Percentiles rank a stretch among this genome's conserved stretches.
These are phyloP conservation scores for Aplocera efformata DNA, from an alignment of 2,888 invertebrate species.

Conservation along the genomic window DNA sequence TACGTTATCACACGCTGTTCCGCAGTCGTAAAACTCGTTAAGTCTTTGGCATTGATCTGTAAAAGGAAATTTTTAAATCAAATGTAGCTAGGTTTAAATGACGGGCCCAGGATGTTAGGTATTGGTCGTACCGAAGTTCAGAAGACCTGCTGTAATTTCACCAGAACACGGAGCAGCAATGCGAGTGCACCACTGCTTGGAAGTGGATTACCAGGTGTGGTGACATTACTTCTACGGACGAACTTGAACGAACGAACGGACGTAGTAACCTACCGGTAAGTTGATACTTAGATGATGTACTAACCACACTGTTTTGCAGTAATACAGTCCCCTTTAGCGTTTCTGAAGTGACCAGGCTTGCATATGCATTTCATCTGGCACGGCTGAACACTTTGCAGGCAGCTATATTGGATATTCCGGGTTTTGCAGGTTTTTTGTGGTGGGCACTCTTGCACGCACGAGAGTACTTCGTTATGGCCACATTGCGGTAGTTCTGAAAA, in stretches of 20 bases:
- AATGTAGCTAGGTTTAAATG: too few relatives aligned
- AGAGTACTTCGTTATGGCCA: conserved; percentile 30
- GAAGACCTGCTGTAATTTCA: too few relatives aligned
- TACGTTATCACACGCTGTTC: conserved; percentile 38
- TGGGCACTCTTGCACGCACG: conserved; percentile 35
- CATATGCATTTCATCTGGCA: conserved; percentile 43
- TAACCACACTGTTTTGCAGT: conserved; percentile 39
- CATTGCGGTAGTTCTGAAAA: conserved; percentile 30
- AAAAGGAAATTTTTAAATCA: conserved; percentile 5
- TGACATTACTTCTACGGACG: too few relatives aligned
- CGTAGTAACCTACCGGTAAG: too few relatives aligned
- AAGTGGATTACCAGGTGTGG: too few relatives aligned
- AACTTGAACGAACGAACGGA: too few relatives aligned
- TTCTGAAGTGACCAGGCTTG: conserved; percentile 36
- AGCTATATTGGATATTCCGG: conserved; percentile 30
- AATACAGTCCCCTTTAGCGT: conserved; percentile 38
- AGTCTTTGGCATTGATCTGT: conserved; percentile 30
- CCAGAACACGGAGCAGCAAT: too few relatives aligned
- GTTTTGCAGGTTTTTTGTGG: conserved; percentile 40
- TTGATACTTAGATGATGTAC: too few relatives aligned
- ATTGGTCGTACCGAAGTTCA: too few relatives aligned
- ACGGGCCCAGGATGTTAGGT: too few relatives aligned
- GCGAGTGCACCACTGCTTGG: too few relatives aligned
- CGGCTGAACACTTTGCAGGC: conserved; percentile 21
- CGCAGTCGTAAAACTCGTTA: conserved; percentile 31